A percentile compares a stretch with the other conserved stretches of the same genome.
Evolutionary conservation across 2,113 vertebrate species (phyloP).

Genomic region (Tinamus guttatus): DNA sequence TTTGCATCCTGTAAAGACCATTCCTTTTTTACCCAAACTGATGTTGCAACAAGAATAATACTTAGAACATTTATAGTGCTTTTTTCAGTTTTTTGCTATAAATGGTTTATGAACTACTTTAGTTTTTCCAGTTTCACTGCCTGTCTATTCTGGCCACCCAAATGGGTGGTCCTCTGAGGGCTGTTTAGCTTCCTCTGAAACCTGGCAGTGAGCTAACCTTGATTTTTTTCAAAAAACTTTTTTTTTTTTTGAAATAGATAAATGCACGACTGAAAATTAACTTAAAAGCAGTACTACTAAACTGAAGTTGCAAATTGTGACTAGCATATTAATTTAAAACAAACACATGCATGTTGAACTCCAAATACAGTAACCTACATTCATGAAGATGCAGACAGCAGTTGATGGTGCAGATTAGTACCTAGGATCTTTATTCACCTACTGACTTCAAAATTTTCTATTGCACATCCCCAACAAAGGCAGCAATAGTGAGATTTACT

Average conservation of each 20-base stretch:
- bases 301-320: background rate
- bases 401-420: too few relatives aligned
- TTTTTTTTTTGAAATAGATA: background rate
- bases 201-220: background rate
- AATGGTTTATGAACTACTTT: background rate
- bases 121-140: background rate
- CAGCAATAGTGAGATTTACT: background rate
- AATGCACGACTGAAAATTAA: background rate
- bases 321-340: background rate
- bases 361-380: background rate
- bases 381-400: too few relatives aligned
- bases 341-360: too few relatives aligned
- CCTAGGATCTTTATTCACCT: background rate
- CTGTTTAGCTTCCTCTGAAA: background rate
- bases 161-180: background rate
- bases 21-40: background rate
- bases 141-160: background rate
- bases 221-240: background rate
- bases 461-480: background rate
- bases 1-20: constrained; percentile 16
- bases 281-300: background rate
- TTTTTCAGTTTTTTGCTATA: background rate
- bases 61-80: background rate
- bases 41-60: constrained; percentile 48
- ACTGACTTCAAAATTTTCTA: background rate